Conservation (phyloP, 92 coral and sea anemone genomes). For the Palythoa grandis region DNA sequence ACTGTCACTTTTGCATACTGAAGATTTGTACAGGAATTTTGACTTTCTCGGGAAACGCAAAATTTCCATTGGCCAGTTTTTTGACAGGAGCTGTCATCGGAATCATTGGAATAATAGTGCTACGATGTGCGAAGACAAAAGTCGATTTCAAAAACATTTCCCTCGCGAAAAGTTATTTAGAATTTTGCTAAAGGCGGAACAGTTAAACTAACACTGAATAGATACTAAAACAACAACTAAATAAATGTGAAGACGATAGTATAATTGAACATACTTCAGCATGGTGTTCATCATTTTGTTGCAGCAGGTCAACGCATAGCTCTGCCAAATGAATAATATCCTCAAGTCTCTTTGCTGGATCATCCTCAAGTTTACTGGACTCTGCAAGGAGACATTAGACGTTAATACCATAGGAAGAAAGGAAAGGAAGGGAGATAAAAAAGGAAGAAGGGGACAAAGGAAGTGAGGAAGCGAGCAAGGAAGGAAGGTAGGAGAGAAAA, state of each 20-base stretch:
- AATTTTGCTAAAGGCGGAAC: no score
- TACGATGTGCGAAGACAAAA: no score
- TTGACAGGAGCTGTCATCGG: no score
- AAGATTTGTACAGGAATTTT: no score
- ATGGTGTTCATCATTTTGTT: constrained; percentile 97
- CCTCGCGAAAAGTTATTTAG: no score
- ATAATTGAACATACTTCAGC: constrained; percentile 72
- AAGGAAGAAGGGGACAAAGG: background rate
- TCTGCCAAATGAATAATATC: constrained; percentile 89
- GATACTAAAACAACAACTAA: background rate
- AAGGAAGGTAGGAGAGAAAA: background rate
- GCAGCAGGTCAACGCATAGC: constrained; percentile 89
- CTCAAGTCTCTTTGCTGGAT: constrained; percentile 76
- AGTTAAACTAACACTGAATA: background rate
- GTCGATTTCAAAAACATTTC: no score
- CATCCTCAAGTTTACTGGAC: constrained; percentile 62
- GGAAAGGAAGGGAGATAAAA: background rate
- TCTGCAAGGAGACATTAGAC: constrained; percentile 40
- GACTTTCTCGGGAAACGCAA: no score
- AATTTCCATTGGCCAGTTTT: no score
- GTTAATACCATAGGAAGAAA: background rate
- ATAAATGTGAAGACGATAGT: background rate
- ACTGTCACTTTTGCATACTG: no score
- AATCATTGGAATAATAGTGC: no score
- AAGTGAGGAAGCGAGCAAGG: background rate